Conservation (phyloP, 2,113 vertebrate species). For the Apus apus region DNA sequence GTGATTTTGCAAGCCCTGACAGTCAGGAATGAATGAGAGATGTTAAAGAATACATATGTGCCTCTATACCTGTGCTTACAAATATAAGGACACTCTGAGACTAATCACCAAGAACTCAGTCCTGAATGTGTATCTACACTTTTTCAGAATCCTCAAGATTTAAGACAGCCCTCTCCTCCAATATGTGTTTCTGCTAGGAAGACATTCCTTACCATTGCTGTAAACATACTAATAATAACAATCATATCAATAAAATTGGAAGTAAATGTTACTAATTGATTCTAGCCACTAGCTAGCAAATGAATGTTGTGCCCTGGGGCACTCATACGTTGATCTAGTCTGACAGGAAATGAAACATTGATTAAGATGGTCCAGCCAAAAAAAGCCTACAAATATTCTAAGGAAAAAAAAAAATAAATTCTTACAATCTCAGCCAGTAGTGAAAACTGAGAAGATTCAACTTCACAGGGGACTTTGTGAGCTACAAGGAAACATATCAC, state of each 20-base stretch:
- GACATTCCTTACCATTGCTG: not conserved
- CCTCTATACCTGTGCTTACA: not conserved
- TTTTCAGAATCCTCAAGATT: not conserved
- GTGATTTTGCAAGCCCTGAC: not conserved
- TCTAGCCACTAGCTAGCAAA: not conserved
- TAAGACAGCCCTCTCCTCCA: not conserved
- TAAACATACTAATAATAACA: not conserved
- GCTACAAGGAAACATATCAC: not conserved
- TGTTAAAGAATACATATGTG: not conserved
- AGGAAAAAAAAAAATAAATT: not conserved
- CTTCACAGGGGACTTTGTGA: not conserved
- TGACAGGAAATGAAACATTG: constrained; percentile 1
- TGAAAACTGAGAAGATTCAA: not conserved
- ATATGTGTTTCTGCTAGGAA: not conserved
- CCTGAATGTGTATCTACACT: not conserved
- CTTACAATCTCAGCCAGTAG: not conserved
- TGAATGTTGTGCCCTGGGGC: not conserved
- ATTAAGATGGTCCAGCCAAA: not conserved
- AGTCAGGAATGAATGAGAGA: not conserved
- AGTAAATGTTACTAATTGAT: constrained; percentile 11
- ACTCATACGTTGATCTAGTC: not conserved
- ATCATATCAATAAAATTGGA: not conserved
- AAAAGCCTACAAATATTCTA: not conserved
- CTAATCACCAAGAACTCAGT: not conserved
- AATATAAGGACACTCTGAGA: not conserved